These are phyloP conservation scores for Andrena chrysosceles DNA, from an alignment of 2,888 invertebrate species.

Conservation along the genomic window DNA sequence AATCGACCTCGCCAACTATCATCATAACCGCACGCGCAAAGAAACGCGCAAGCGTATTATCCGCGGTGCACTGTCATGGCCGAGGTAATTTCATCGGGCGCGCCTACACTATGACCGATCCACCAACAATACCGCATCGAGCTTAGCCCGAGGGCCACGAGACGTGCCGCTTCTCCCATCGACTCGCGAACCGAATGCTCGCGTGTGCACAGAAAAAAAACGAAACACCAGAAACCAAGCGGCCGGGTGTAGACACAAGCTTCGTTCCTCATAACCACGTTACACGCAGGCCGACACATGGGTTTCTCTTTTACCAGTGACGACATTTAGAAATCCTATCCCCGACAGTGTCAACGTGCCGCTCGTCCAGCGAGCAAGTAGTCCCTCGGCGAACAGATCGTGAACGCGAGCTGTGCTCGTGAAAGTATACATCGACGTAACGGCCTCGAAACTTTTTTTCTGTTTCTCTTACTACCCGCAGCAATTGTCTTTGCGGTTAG, in stretches of 20 bases:
- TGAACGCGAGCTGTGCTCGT: not conserved
- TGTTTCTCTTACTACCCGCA: not conserved
- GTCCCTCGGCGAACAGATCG: not conserved
- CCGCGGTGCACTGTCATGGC: constrained; percentile 23
- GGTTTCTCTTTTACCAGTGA: constrained; percentile 37
- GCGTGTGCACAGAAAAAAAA: not conserved
- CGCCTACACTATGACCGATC: constrained; percentile 4
- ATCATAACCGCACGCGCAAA: not conserved
- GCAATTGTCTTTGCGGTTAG: not conserved
- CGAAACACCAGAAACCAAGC: not conserved
- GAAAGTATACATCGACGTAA: not conserved
- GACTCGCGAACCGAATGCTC: not conserved
- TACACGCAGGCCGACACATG: constrained; percentile 19
- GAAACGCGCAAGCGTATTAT: constrained; percentile 62
- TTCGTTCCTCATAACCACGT: constrained; percentile 6
- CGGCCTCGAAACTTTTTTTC: not conserved
- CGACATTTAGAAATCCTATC: constrained; percentile 5
- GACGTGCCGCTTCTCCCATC: not conserved
- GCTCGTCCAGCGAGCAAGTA: not conserved
- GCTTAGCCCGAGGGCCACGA: not conserved
- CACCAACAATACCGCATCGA: constrained; percentile 4
- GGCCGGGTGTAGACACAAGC: constrained; percentile 9
- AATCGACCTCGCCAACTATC: constrained; percentile 41
- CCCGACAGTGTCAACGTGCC: constrained; percentile 34
- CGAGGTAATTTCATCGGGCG: constrained; percentile 44